These are phyloP conservation scores for Pyrocephalus nanus DNA, from an alignment of 2,797 vertebrate genomes.

Conservation along the genomic window DNA sequence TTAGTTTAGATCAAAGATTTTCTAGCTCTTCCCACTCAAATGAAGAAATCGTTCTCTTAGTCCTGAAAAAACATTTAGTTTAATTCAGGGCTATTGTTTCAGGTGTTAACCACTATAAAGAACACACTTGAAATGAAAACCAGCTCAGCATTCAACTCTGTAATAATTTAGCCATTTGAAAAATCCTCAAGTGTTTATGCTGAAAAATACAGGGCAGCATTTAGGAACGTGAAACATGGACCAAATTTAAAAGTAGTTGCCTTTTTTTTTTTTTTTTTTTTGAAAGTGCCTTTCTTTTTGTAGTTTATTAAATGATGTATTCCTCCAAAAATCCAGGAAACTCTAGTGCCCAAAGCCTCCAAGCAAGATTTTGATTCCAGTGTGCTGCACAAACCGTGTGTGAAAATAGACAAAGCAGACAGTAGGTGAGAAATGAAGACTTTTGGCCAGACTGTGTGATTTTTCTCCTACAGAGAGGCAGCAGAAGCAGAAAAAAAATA, in stretches of 20 bases:
- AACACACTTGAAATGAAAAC: not conserved
- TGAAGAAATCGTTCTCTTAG: not conserved
- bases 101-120: not conserved
- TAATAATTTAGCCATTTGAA: not conserved
- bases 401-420: not conserved
- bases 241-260: not conserved
- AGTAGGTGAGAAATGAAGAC: slow-evolving; percentile 8
- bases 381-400: not conserved
- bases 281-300: not conserved
- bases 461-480: not conserved
- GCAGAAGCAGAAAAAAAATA: not conserved
- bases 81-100: not conserved
- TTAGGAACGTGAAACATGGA: not conserved
- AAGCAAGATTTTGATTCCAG: not conserved
- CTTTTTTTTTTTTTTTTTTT: not conserved
- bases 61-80: not conserved
- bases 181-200: not conserved
- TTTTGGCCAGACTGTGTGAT: not conserved
- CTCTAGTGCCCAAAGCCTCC: not conserved
- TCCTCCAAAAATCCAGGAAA: not conserved
- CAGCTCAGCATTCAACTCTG: not conserved
- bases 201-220: not conserved
- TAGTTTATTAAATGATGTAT: not conserved
- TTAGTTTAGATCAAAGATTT: not conserved
- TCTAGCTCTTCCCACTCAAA: not conserved